These are phyloP conservation scores for Heliconius charithonia DNA, from an alignment of 2,888 invertebrate genomes.

Conservation along the genomic window DNA sequence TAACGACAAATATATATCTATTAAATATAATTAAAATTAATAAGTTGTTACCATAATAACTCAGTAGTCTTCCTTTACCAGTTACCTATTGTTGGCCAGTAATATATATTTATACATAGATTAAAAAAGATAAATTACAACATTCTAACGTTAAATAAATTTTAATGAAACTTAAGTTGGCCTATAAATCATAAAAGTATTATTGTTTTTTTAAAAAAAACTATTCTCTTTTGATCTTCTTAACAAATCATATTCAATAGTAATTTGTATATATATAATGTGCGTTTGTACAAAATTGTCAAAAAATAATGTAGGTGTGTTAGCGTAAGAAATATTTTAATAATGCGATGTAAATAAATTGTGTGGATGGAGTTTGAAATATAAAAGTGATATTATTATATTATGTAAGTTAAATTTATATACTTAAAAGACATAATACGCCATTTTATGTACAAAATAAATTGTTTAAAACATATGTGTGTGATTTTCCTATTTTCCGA, in stretches of 20 bases:
- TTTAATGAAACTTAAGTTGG: not conserved
- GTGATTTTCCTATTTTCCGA: too few relatives aligned
- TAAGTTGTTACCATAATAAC: conserved; percentile 64
- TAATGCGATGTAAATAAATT: conserved; percentile 15
- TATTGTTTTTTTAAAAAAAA: not conserved
- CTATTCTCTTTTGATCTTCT: not conserved
- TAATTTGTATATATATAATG: not conserved
- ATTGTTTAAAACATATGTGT: conserved; percentile 43
- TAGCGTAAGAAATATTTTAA: not conserved
- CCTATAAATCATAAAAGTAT: not conserved
- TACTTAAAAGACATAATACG: conserved; percentile 68
- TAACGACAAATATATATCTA: not conserved
- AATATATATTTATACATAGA: not conserved
- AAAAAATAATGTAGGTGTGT: not conserved
- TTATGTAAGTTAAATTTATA: conserved; percentile 58
- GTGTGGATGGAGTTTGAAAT: conserved; percentile 26
- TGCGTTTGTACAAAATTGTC: conserved; percentile 8
- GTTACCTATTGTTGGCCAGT: conserved; percentile 61
- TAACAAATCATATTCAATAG: not conserved
- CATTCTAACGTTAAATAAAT: not conserved
- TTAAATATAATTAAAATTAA: conserved; percentile 22
- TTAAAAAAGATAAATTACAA: not conserved
- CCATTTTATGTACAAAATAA: conserved; percentile 59
- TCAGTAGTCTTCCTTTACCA: conserved; percentile 67
- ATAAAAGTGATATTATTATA: conserved; percentile 68